These are phyloP conservation scores for Tuta absoluta DNA, from an alignment of 2,888 invertebrate genomes.

Conservation along the genomic window DNA sequence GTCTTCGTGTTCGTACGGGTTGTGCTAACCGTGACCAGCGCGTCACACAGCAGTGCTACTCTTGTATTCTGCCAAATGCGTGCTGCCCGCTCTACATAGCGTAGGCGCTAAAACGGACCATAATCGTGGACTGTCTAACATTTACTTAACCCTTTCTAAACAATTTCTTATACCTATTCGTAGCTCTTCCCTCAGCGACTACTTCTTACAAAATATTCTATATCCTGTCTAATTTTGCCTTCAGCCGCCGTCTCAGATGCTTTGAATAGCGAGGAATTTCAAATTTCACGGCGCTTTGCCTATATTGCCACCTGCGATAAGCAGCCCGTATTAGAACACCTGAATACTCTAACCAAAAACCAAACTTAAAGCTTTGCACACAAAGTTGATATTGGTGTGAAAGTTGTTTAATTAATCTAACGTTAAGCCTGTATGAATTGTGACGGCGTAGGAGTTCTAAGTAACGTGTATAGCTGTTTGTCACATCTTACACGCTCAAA, in stretches of 20 bases:
- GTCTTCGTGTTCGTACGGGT: too few species aligned
- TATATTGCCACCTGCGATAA: constrained; percentile 63
- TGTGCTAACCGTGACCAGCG: too few species aligned
- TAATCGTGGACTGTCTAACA: too few species aligned
- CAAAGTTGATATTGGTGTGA: constrained; percentile 40
- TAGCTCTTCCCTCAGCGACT: too few species aligned
- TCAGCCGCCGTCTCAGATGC: constrained; percentile 2
- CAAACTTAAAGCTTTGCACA: constrained; percentile 31
- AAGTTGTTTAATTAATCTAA: constrained; percentile 47
- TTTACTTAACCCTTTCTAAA: constrained; percentile 37
- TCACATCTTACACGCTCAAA: constrained; percentile 32
- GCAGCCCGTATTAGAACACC: constrained; percentile 49
- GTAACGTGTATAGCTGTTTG: constrained; percentile 38
- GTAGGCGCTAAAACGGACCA: too few species aligned
- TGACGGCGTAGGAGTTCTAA: constrained; percentile 52
- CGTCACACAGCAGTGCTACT: too few species aligned
- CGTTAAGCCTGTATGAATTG: constrained; percentile 50
- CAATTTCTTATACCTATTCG: background rate
- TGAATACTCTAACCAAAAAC: constrained; percentile 37
- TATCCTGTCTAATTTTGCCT: background rate
- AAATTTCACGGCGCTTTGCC: constrained; percentile 58
- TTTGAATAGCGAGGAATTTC: constrained; percentile 51
- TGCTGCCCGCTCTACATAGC: too few species aligned
- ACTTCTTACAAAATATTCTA: constrained; percentile 20
- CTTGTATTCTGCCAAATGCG: too few species aligned